Evolutionary conservation across 2,113 vertebrate genomes (phyloP).

Genomic region (Stomatorhinus ivindoensis): DNA sequence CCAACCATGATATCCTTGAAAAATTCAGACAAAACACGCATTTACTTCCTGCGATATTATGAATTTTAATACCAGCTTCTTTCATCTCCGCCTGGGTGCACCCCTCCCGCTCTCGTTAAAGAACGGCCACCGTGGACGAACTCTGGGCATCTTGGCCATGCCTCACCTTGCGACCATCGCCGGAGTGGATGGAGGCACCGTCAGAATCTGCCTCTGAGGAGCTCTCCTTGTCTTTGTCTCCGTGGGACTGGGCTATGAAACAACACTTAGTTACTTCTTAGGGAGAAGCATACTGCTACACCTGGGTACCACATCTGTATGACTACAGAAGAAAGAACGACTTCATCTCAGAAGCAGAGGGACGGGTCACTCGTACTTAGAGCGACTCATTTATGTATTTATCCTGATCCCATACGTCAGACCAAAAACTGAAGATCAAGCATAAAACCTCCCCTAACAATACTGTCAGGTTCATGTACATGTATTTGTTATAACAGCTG

Average conservation of each 20-base stretch:
- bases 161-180: constrained; percentile 82
- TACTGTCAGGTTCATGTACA: neutral
- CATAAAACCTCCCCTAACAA: neutral
- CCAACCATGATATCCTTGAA: constrained; percentile 86
- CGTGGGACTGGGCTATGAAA: constrained; percentile 48
- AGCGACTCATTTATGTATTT: neutral
- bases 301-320: neutral
- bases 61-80: neutral
- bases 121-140: neutral
- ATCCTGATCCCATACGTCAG: neutral
- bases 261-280: neutral
- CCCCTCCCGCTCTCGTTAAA: neutral
- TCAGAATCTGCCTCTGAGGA: constrained; percentile 76
- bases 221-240: constrained; percentile 65
- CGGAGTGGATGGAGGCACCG: constrained; percentile 68
- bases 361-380: neutral
- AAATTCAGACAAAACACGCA: neutral
- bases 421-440: neutral
- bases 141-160: rapidly evolving
- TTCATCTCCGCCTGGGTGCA: neutral
- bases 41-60: neutral
- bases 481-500: neutral
- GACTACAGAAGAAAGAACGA: neutral
- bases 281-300: neutral
- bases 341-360: neutral